Evolutionary conservation across 2,113 vertebrate species (phyloP).

Genomic region (Cercocebus atys): DNA sequence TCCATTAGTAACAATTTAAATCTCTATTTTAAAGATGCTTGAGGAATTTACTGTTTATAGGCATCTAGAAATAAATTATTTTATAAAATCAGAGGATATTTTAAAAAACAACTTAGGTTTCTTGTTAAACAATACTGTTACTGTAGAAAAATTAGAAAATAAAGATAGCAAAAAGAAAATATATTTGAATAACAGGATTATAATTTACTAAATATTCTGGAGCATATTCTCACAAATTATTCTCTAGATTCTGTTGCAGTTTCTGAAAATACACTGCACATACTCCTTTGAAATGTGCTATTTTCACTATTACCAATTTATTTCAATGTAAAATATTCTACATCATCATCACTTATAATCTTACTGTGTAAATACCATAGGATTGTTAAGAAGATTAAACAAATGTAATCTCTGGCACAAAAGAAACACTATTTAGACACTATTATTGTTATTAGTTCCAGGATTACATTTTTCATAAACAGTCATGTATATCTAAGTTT

Average conservation of each 20-base stretch:
- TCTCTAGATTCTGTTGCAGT: neutral
- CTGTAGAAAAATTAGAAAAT: slow-evolving; percentile 8
- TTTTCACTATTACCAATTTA: slow-evolving; percentile 32
- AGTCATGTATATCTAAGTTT: slow-evolving; percentile 20
- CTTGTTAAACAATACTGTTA: neutral
- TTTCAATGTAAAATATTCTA: slow-evolving; percentile 20
- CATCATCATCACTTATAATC: neutral
- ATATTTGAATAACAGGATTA: neutral
- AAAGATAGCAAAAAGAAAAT: neutral
- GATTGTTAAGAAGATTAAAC: neutral
- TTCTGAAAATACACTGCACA: neutral
- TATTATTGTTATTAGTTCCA: neutral
- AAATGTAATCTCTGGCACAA: neutral
- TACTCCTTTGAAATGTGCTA: neutral
- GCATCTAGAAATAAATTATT: slow-evolving; percentile 34
- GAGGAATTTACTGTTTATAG: neutral
- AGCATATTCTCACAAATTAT: neutral
- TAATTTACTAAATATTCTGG: neutral
- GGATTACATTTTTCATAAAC: neutral
- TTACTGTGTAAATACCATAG: neutral
- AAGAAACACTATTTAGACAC: neutral
- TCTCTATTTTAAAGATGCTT: slow-evolving; percentile 43
- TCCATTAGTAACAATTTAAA: neutral
- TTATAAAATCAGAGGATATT: neutral
- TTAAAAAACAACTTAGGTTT: neutral